Percentiles rank a stretch among this genome's conserved stretches.
Evolutionary conservation across 1,140 invertebrate species (phyloP).

Genomic region (Micrasema minimum): DNA sequence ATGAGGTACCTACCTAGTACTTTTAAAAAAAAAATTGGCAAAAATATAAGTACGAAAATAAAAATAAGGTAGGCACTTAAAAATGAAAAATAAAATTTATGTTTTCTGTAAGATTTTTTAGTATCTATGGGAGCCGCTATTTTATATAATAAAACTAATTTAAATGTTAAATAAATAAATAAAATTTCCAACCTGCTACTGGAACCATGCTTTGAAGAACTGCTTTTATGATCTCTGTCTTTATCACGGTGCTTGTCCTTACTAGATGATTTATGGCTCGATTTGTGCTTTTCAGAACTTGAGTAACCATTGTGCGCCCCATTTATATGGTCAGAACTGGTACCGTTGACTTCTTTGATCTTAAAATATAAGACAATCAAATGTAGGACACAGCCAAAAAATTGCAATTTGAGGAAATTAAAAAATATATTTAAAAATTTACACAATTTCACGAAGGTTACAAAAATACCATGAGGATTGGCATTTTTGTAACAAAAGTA

Average conservation of each 20-base stretch:
- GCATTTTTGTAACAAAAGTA: constrained; percentile 18
- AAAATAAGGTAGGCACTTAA: too few relatives aligned
- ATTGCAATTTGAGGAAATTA: constrained; percentile 16
- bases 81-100: too few relatives aligned
- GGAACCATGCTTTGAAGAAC: constrained; percentile 63
- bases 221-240: constrained; percentile 72
- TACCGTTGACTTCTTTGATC: constrained; percentile 61
- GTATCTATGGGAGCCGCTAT: too few relatives aligned
- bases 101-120: too few relatives aligned
- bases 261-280: constrained; percentile 75
- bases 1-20: too few relatives aligned
- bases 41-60: too few relatives aligned
- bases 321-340: constrained; percentile 72
- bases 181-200: constrained; percentile 58
- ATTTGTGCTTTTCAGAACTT: constrained; percentile 71
- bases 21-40: too few relatives aligned
- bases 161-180: neutral
- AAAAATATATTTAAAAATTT: constrained; percentile 18
- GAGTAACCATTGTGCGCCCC: constrained; percentile 75
- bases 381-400: constrained; percentile 13
- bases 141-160: neutral
- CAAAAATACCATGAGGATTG: constrained; percentile 27
- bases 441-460: constrained; percentile 9
- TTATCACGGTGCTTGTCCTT: constrained; percentile 74
- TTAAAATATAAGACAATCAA: constrained; percentile 22